A percentile compares a stretch with the other conserved stretches of the same genome.
phyloP scores from a whole-genome alignment of 2,797 vertebrate species.

The Gymnoscopelus microlampas region DNA sequence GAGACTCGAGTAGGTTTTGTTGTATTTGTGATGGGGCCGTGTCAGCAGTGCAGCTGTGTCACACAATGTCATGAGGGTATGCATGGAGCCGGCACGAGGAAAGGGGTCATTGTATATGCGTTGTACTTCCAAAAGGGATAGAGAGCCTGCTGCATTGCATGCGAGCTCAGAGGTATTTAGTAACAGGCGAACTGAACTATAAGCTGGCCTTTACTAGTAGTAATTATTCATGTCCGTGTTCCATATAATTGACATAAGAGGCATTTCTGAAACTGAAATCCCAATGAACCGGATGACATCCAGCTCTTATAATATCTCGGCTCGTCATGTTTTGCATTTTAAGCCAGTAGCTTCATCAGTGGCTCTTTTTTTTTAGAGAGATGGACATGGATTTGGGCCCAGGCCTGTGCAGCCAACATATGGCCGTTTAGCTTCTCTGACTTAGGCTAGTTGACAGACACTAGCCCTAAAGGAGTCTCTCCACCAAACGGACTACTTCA shows the following conservation, averaged over 20 bases:
- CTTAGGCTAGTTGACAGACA: conserved; percentile 15
- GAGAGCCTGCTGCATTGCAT: background rate
- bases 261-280: too few relatives aligned
- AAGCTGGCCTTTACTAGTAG: too few relatives aligned
- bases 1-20: background rate
- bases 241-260: too few relatives aligned
- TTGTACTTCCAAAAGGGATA: background rate
- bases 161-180: background rate
- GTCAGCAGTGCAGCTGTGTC: conserved; percentile 14
- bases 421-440: conserved; percentile 20
- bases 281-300: too few relatives aligned
- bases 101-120: background rate
- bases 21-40: conserved; percentile 17
- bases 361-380: too few relatives aligned
- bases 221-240: too few relatives aligned
- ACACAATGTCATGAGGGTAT: background rate
- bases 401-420: background rate
- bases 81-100: too few relatives aligned
- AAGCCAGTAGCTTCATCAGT: too few relatives aligned
- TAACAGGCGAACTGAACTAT: too few relatives aligned
- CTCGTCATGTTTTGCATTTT: too few relatives aligned
- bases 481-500: too few relatives aligned
- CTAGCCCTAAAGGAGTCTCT: conserved; percentile 5
- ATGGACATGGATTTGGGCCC: background rate
- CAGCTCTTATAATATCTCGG: too few relatives aligned